Conservation (phyloP, 92 coral and sea anemone genomes). For the Meandrina meandrites region DNA sequence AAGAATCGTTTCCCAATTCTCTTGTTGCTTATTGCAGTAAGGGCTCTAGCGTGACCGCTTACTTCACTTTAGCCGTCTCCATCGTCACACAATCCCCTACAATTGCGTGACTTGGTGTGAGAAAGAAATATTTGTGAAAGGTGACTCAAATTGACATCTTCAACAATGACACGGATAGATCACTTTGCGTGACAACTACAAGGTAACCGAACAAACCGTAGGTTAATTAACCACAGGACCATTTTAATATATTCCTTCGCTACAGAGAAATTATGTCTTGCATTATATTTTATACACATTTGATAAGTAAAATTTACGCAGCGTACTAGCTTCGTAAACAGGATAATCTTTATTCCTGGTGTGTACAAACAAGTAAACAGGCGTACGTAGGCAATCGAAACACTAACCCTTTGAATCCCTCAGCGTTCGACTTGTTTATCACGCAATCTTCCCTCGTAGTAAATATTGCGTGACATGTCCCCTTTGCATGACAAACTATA, state of each 20-base stretch:
- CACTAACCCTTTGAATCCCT: not conserved
- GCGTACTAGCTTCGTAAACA: not conserved
- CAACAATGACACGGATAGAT: not conserved
- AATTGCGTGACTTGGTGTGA: too few species aligned
- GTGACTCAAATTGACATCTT: too few species aligned
- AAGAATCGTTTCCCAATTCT: too few species aligned
- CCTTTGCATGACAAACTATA: not conserved
- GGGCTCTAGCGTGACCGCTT: too few species aligned
- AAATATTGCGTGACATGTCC: not conserved
- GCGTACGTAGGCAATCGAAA: not conserved
- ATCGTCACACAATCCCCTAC: not conserved
- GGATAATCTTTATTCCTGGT: not conserved
- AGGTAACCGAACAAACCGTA: not conserved
- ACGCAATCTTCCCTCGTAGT: not conserved
- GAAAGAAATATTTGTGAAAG: too few species aligned
- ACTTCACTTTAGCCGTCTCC: too few species aligned
- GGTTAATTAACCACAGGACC: not conserved
- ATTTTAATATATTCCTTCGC: conserved; percentile 6
- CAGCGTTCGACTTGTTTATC: not conserved
- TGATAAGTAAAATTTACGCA: not conserved
- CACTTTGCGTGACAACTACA: not conserved
- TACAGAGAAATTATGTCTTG: not conserved
- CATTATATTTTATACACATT: conserved; percentile 7
- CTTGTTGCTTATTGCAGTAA: too few species aligned
- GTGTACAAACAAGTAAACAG: not conserved